Conservation (phyloP, 2,888 invertebrate genomes). For the Diaprepes abbreviatus region DNA sequence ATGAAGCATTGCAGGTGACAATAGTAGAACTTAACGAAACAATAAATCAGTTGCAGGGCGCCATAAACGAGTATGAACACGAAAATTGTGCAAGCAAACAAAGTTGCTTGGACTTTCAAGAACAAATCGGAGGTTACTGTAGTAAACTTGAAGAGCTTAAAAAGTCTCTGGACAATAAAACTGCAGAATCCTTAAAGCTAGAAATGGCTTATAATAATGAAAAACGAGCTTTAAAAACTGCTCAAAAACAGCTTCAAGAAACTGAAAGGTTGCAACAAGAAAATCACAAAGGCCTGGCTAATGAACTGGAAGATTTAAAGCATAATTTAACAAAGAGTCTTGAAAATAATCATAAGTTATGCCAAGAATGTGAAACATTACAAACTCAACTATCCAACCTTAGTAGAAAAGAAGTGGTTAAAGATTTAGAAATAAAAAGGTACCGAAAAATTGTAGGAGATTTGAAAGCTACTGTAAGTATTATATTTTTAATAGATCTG, state of each 20-base stretch:
- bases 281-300: constrained; percentile 52
- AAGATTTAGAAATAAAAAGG: constrained; percentile 54
- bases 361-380: constrained; percentile 50
- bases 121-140: constrained; percentile 53
- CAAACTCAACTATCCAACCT: constrained; percentile 48
- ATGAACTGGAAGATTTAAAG: constrained; percentile 54
- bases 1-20: constrained; percentile 56
- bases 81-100: constrained; percentile 52
- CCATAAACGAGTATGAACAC: constrained; percentile 51
- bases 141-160: constrained; percentile 56
- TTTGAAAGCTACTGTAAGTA: constrained; percentile 58
- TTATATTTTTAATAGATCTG: constrained; percentile 8
- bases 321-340: constrained; percentile 52
- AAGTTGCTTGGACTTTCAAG: constrained; percentile 49
- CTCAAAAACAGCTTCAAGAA: constrained; percentile 58
- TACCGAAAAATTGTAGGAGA: constrained; percentile 58
- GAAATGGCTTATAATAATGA: constrained; percentile 58
- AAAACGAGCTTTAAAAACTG: constrained; percentile 53
- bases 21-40: constrained; percentile 55
- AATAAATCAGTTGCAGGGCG: constrained; percentile 53
- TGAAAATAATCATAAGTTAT: constrained; percentile 47
- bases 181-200: constrained; percentile 56
- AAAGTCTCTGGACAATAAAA: constrained; percentile 56
- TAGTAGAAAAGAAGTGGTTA: constrained; percentile 51
- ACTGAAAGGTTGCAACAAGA: constrained; percentile 54